phyloP scores from a whole-genome alignment of 2,113 vertebrate genomes.

The Cyphomyrus discorhynchus region DNA sequence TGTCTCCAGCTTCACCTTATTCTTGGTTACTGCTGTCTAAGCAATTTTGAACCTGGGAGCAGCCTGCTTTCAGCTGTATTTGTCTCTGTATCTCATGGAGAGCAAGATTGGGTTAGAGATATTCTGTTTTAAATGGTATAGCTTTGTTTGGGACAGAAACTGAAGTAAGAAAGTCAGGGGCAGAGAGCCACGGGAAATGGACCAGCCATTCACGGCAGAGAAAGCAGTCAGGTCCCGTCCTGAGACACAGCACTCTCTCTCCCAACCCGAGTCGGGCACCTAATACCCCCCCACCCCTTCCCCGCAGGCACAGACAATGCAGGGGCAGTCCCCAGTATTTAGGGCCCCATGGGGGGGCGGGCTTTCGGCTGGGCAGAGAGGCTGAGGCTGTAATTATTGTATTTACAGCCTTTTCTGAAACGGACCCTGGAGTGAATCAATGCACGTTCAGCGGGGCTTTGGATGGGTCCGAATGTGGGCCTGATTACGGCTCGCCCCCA shows the following conservation, averaged over 20 bases:
- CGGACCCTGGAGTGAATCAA: slow-evolving; percentile 30
- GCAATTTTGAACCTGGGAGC: no score
- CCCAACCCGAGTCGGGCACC: neutral
- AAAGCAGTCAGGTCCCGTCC: neutral
- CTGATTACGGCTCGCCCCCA: neutral
- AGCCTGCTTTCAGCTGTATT: neutral
- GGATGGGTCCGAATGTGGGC: slow-evolving; percentile 16
- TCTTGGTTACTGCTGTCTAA: no score
- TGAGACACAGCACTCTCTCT: neutral
- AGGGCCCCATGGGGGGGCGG: slow-evolving; percentile 19
- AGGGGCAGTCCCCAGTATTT: slow-evolving; percentile 28
- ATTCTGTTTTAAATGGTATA: neutral
- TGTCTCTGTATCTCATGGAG: neutral
- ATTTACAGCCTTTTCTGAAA: slow-evolving; percentile 29
- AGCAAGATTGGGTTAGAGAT: neutral
- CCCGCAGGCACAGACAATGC: slow-evolving; percentile 14
- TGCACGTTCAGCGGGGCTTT: slow-evolving; percentile 3
- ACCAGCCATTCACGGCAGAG: neutral
- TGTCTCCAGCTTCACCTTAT: no score
- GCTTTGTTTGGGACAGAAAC: neutral
- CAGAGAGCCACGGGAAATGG: neutral
- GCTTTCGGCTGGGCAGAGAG: slow-evolving; percentile 22
- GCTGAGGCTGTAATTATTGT: slow-evolving; percentile 31
- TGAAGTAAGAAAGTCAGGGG: neutral
- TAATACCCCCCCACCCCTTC: neutral